Percentiles rank a stretch among this genome's conserved stretches.
These are phyloP conservation scores for Protodeltote pygarga DNA, from an alignment of 2,888 invertebrate species.

Conservation along the genomic window DNA sequence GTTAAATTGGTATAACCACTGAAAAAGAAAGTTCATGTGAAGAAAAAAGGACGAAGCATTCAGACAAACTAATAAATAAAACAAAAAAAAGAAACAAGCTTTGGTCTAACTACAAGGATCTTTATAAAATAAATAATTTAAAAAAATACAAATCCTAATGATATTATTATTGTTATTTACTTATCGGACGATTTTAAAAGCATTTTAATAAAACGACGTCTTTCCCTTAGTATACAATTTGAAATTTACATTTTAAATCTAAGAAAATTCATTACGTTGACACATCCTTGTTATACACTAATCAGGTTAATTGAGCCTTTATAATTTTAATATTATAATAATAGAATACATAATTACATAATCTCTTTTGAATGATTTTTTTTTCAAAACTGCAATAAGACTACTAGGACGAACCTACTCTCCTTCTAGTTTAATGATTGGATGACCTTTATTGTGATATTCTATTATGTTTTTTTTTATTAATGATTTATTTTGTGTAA, in stretches of 20 bases:
- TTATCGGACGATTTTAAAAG: slow-evolving; percentile 38
- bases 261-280: slow-evolving; percentile 52
- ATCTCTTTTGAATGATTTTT: slow-evolving; percentile 29
- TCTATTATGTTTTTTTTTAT: not conserved
- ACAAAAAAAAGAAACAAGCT: slow-evolving; percentile 70
- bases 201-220: slow-evolving; percentile 27
- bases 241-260: slow-evolving; percentile 47
- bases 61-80: slow-evolving; percentile 56
- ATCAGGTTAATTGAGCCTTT: slow-evolving; percentile 52
- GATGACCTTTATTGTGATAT: not conserved
- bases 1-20: not conserved
- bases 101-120: slow-evolving; percentile 70
- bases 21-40: not conserved
- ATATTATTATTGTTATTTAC: slow-evolving; percentile 32
- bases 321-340: slow-evolving; percentile 25
- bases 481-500: slow-evolving; percentile 16
- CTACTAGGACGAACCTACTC: slow-evolving; percentile 18
- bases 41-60: slow-evolving; percentile 7
- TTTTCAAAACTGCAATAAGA: slow-evolving; percentile 19
- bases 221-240: slow-evolving; percentile 39
- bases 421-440: slow-evolving; percentile 8
- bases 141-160: slow-evolving; percentile 52
- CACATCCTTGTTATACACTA: slow-evolving; percentile 51
- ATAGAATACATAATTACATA: too few relatives aligned
- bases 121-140: slow-evolving; percentile 56